Percentiles rank a stretch among this genome's conserved stretches.
Evolutionary conservation across 1,140 invertebrate species (phyloP).

Genomic region (Lepidotrigona ventralis): DNA sequence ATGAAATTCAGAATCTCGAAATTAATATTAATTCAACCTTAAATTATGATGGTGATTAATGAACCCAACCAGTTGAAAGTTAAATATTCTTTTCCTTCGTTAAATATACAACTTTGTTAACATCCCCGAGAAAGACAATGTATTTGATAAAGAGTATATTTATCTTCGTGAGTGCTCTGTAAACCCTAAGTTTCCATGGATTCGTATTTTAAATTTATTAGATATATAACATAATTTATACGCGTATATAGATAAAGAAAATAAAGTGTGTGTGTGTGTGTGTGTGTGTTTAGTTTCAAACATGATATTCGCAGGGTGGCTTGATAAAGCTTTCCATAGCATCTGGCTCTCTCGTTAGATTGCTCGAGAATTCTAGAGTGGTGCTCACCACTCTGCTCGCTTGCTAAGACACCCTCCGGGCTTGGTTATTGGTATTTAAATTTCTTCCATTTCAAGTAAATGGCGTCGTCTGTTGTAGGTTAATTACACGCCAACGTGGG

Average conservation of each 20-base stretch:
- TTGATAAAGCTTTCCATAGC: conserved; percentile 60
- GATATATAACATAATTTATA: background rate
- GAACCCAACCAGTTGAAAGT: too few species aligned
- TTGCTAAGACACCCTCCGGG: conserved; percentile 43
- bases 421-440: conserved; percentile 65
- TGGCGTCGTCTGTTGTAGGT: conserved; percentile 54
- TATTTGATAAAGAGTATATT: too few species aligned
- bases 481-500: conserved; percentile 52
- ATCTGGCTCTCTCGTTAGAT: conserved; percentile 57
- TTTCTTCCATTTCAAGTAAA: conserved; percentile 61
- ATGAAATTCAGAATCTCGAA: too few species aligned
- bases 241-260: background rate
- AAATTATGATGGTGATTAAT: too few species aligned
- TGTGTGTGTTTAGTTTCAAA: background rate
- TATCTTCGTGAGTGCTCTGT: too few species aligned
- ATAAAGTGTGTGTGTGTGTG: conserved; percentile 1
- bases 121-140: too few species aligned
- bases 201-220: too few species aligned
- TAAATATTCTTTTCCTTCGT: too few species aligned
- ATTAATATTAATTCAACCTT: too few species aligned
- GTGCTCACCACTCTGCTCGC: conserved; percentile 13
- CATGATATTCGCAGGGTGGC: conserved; percentile 17
- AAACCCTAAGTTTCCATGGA: too few species aligned
- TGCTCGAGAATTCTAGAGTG: conserved; percentile 47
- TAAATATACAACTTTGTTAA: too few species aligned